Base-by-base conservation (phyloP, 2,797 vertebrate species). In the Acanthurus leucopareius region DNA sequence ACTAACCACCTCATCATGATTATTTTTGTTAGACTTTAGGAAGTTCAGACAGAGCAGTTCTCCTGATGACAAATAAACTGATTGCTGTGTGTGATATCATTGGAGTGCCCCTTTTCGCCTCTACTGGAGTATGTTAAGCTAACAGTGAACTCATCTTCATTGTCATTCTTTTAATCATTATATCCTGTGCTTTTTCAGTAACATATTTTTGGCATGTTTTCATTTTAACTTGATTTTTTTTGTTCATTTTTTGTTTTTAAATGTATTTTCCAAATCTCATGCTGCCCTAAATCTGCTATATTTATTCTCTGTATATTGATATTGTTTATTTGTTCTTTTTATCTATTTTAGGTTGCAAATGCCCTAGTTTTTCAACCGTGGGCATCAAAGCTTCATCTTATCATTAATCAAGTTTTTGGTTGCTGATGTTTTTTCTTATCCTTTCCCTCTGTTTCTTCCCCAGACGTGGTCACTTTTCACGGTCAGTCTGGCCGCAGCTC, bases 401-500 rank as follows among this genome's bases (percentile, higher is more conserved):
- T 59, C 57, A 48, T 17, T 32, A 19, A 42, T 45, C 25, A 7
- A 8, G n/a, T 11, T 38, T 61, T 62, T 67, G n/a, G 51, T 58
- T 53, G 19, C 59, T 79, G n/a, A 77, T 16, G 5, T 19, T 59
- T 49, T 57, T 32, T 15, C 2, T 20, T 13, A 8, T 65, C 10
- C 5, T 15, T 9, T 65, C 10, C 54, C 5, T 38, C 38, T 54
- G 47, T 17, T 72, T 3, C 5, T 22, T 77, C 25, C 17, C 2
- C 93, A 98, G 97, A 95, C 80, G 1, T 96, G 96, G 96, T 88
- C 82, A 0, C 90, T 97, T 13, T 94, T 97, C 19, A 7, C 86
- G 16, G 84, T 95, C 53, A 95, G 96, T 1, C 25, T 96, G 84
- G 40, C 91, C 20, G 94, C 96, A 13, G 82, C 91, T 19, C 75